A percentile compares a stretch with the other conserved stretches of the same genome.
Conservation (phyloP, 92 coral and sea anemone species). For the Parazoanthus swiftii region DNA sequence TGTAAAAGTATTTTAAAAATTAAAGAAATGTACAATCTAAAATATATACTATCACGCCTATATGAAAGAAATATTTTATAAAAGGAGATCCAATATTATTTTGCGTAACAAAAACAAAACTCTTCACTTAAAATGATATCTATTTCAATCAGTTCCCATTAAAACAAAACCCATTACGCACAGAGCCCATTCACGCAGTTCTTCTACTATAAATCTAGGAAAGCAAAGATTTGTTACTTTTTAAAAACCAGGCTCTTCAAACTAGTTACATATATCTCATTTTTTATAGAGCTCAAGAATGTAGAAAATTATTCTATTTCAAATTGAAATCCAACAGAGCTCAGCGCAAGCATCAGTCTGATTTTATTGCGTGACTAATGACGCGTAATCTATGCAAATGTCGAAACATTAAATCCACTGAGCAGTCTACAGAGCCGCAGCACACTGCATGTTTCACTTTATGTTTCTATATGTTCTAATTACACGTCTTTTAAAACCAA, state of each 20-base stretch:
- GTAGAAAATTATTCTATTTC: slow-evolving; percentile 18
- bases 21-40: background rate
- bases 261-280: background rate
- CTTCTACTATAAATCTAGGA: background rate
- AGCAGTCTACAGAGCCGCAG: slow-evolving; percentile 4
- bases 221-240: background rate
- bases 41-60: background rate
- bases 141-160: background rate
- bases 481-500: slow-evolving; percentile 27
- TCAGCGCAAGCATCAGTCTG: slow-evolving; percentile 15
- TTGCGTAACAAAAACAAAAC: background rate
- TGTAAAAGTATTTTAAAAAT: slow-evolving; percentile 1
- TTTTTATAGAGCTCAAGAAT: background rate
- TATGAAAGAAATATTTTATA: background rate
- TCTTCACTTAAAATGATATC: background rate
- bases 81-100: slow-evolving; percentile 5
- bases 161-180: slow-evolving; percentile 17
- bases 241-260: too few relatives aligned
- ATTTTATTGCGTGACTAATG: slow-evolving; percentile 3
- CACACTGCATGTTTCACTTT: slow-evolving; percentile 32
- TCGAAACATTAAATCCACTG: background rate
- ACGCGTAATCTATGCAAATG: slow-evolving; percentile 1
- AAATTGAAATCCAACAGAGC: slow-evolving; percentile 14
- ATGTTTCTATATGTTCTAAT: background rate
- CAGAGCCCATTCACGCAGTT: slow-evolving; percentile 4